Evolutionary conservation across 2,113 vertebrate species (phyloP).

Genomic region (Dromiciops gliroides): DNA sequence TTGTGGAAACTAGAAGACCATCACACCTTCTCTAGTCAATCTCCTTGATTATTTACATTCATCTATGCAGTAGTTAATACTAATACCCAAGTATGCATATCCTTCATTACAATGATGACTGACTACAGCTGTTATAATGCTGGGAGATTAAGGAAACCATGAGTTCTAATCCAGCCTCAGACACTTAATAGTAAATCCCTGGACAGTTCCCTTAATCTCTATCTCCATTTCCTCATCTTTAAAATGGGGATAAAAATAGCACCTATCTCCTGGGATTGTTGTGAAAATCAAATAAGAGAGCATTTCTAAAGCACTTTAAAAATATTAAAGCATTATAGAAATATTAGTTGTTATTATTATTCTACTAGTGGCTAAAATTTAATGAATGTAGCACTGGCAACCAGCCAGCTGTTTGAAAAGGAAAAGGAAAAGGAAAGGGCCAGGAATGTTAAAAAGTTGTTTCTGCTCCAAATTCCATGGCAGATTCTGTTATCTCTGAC

Average conservation of each 20-base stretch:
- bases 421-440: not conserved
- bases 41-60: not conserved
- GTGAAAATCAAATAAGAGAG: not conserved
- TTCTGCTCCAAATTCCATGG: not conserved
- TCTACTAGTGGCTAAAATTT: too few species aligned
- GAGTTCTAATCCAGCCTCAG: not conserved
- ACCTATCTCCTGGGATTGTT: not conserved
- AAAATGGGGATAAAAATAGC: not conserved
- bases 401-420: not conserved
- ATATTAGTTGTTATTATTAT: not conserved
- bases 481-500: not conserved
- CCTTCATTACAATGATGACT: not conserved
- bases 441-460: not conserved
- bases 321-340: not conserved
- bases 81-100: not conserved
- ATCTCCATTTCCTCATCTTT: not conserved
- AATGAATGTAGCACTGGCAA: too few species aligned
- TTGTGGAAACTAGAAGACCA: not conserved
- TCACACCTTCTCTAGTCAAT: too few species aligned
- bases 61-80: not conserved
- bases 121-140: not conserved
- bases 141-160: not conserved
- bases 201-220: not conserved
- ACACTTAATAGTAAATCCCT: not conserved
- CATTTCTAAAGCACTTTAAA: not conserved